These are phyloP conservation scores for Pseudomugil gertrudae DNA, from an alignment of 2,797 vertebrate genomes.

Conservation along the genomic window DNA sequence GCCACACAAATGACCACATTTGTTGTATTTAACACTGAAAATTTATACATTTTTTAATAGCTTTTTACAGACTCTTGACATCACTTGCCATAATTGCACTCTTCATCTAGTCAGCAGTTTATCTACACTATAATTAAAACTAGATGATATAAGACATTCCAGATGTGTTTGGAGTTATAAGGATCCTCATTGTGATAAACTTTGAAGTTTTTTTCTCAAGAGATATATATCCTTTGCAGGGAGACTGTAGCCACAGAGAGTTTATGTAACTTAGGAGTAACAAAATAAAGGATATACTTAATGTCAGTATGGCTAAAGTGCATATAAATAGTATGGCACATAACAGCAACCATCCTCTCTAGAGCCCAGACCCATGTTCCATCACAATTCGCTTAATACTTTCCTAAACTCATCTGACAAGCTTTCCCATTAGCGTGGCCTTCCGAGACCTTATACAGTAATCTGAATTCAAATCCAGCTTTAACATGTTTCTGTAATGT, in stretches of 20 bases:
- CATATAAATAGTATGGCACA: not conserved
- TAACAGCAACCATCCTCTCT: constrained; percentile 8
- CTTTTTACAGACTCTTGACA: not conserved
- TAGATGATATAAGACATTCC: constrained; percentile 17
- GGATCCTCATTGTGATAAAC: constrained; percentile 13
- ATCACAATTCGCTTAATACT: constrained; percentile 23
- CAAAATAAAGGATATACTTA: not conserved
- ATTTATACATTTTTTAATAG: not conserved
- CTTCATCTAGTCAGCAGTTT: constrained; percentile 1
- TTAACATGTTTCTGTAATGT: constrained; percentile 43
- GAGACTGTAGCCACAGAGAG: not conserved
- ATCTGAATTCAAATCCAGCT: constrained; percentile 35
- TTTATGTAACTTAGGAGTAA: not conserved
- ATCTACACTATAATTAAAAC: constrained; percentile 16
- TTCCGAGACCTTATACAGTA: constrained; percentile 34
- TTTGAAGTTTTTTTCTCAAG: not conserved
- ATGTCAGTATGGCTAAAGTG: not conserved
- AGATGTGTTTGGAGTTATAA: constrained; percentile 18
- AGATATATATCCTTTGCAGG: constrained; percentile 1
- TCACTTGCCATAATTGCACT: constrained; percentile 29
- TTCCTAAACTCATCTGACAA: constrained; percentile 16
- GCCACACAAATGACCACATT: not conserved
- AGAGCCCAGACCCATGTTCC: constrained; percentile 6
- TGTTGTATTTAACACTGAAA: constrained; percentile 1
- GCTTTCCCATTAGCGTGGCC: constrained; percentile 21